These are phyloP conservation scores for Megamerina dolium DNA, from an alignment of 2,888 invertebrate genomes.

Conservation along the genomic window DNA sequence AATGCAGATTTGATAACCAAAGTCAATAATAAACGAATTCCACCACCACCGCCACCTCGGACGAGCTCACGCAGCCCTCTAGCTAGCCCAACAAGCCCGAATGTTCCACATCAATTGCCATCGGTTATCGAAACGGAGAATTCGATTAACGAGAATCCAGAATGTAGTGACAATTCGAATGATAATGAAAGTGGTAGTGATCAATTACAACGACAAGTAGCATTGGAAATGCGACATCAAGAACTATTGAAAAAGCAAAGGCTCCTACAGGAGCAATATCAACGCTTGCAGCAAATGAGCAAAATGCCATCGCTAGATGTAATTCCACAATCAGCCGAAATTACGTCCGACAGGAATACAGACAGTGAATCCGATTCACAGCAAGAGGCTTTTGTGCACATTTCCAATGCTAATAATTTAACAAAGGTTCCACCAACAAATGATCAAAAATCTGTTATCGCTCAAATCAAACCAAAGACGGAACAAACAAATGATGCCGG, in stretches of 20 bases:
- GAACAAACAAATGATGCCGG: constrained; percentile 11
- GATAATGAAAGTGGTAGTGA: constrained; percentile 74
- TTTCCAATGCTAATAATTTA: no score
- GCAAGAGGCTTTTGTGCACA: no score
- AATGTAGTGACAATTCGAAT: constrained; percentile 59
- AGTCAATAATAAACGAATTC: constrained; percentile 67
- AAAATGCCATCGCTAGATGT: constrained; percentile 66
- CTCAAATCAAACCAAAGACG: neutral
- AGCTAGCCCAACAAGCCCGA: constrained; percentile 74
- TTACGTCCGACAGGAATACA: constrained; percentile 12
- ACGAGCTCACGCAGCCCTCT: constrained; percentile 83
- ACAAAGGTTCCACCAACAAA: constrained; percentile 9
- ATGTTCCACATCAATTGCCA: constrained; percentile 57
- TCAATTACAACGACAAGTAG: constrained; percentile 64
- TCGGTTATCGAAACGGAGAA: constrained; percentile 39
- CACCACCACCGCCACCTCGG: constrained; percentile 88
- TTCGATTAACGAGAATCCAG: constrained; percentile 20
- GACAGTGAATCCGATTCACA: constrained; percentile 78
- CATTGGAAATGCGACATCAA: constrained; percentile 81
- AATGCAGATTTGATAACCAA: constrained; percentile 71
- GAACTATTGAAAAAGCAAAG: constrained; percentile 82
- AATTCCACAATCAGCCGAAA: constrained; percentile 52
- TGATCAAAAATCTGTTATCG: neutral
- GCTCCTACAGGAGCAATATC: constrained; percentile 86
- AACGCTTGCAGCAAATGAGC: constrained; percentile 80